These are phyloP conservation scores for Acrobasis suavella DNA, from an alignment of 2,888 invertebrate species.

Conservation along the genomic window DNA sequence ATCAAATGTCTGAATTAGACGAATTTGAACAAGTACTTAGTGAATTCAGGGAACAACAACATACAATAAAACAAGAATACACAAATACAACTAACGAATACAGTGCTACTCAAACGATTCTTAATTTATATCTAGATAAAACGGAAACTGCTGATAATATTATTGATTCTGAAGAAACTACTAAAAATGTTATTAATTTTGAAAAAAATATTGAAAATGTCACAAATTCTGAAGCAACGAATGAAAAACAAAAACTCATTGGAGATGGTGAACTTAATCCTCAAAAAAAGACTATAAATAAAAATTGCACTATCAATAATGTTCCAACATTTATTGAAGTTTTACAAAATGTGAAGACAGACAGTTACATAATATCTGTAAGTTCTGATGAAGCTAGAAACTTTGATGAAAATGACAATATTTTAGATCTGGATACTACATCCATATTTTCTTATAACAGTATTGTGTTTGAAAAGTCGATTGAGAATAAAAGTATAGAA, in stretches of 20 bases:
- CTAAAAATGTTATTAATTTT: too few species aligned
- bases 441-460: background rate
- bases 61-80: background rate
- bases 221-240: background rate
- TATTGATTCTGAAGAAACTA: too few species aligned
- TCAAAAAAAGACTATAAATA: background rate
- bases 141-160: background rate
- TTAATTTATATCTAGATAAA: conserved; percentile 1
- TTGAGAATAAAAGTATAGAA: conserved; percentile 2
- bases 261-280: background rate
- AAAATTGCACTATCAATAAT: background rate
- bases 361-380: conserved; percentile 2
- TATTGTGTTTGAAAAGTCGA: background rate
- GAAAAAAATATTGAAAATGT: too few species aligned
- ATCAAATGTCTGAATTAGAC: conserved; percentile 23
- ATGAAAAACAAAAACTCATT: conserved; percentile 13
- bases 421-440: background rate
- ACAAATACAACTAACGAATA: background rate
- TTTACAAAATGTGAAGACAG: background rate
- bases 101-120: background rate
- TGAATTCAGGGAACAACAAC: conserved; percentile 11
- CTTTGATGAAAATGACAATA: background rate
- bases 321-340: background rate
- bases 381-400: background rate
- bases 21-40: conserved; percentile 26